Evolutionary conservation across 2,888 invertebrate species (phyloP).

Genomic region (Trissolcus brochymenae): DNA sequence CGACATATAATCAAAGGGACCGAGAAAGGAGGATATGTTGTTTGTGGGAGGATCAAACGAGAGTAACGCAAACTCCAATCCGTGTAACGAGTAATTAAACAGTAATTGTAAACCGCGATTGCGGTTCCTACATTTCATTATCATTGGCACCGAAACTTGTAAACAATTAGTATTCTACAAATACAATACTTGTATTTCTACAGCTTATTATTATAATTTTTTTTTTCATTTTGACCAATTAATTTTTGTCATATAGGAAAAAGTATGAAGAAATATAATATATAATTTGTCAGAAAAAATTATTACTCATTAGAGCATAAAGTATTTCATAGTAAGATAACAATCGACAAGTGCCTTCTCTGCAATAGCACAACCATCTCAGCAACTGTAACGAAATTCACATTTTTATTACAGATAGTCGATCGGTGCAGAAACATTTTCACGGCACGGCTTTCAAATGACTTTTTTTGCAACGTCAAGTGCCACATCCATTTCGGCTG

Average conservation of each 20-base stretch:
- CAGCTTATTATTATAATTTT: too few relatives aligned
- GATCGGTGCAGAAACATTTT: neutral
- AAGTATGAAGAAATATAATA: neutral
- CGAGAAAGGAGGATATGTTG: slow-evolving; percentile 37
- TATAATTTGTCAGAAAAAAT: neutral
- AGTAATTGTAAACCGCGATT: slow-evolving; percentile 20
- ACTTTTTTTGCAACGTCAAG: slow-evolving; percentile 15
- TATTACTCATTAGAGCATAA: too few relatives aligned
- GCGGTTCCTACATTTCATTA: slow-evolving; percentile 3
- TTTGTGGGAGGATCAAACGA: slow-evolving; percentile 29
- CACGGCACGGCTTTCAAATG: slow-evolving; percentile 2
- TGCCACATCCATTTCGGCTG: slow-evolving; percentile 13
- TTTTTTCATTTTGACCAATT: too few relatives aligned
- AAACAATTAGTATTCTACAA: too few relatives aligned
- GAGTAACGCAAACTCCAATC: slow-evolving; percentile 4
- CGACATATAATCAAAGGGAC: slow-evolving; percentile 41
- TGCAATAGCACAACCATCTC: neutral
- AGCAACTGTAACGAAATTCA: slow-evolving; percentile 2
- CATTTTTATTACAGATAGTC: slow-evolving; percentile 6
- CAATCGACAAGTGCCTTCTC: neutral
- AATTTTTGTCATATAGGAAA: neutral
- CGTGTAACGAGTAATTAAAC: slow-evolving; percentile 16
- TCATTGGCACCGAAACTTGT: neutral
- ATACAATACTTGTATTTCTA: too few relatives aligned
- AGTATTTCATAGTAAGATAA: neutral